Percentiles rank a stretch among this genome's conserved stretches.
Conservation (phyloP, 30 jellyfish, hydroid and myxozoan species). For the Aurelia coerulea region DNA sequence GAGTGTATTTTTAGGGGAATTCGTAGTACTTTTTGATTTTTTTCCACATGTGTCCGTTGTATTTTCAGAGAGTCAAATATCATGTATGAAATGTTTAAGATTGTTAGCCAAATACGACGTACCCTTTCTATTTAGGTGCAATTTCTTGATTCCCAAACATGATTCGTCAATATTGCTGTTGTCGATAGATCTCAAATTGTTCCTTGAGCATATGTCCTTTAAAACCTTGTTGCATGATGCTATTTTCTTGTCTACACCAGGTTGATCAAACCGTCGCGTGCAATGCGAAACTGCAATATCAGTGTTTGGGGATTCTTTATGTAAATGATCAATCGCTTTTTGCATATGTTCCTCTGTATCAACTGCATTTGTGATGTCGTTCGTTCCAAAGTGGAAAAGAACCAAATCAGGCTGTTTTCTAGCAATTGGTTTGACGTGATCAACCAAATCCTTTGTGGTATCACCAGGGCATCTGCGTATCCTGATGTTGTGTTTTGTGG, state of each 20-base stretch:
- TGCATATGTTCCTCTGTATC: neutral
- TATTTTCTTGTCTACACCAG: neutral
- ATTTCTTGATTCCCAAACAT: slow-evolving; percentile 18
- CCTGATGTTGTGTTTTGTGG: neutral
- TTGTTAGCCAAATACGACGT: neutral
- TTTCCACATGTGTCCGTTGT: too few species aligned
- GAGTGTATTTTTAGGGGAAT: too few species aligned
- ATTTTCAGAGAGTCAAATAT: too few species aligned
- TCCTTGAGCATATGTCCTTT: neutral
- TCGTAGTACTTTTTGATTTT: too few species aligned
- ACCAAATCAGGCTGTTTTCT: too few species aligned
- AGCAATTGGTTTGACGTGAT: neutral
- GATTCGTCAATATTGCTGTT: slow-evolving; percentile 24
- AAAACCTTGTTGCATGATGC: neutral
- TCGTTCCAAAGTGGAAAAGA: neutral
- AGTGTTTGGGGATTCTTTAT: neutral
- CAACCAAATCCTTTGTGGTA: too few species aligned
- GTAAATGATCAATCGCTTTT: neutral
- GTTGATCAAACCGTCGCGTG: neutral
- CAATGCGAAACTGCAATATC: slow-evolving; percentile 2
- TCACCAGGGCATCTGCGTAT: neutral
- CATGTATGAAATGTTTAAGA: too few species aligned
- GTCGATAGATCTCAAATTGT: slow-evolving; percentile 4
- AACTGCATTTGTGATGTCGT: neutral
- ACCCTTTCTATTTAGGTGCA: slow-evolving; percentile 3